phyloP scores from a whole-genome alignment of 2,888 invertebrate species.

The Acronicta aceris region DNA sequence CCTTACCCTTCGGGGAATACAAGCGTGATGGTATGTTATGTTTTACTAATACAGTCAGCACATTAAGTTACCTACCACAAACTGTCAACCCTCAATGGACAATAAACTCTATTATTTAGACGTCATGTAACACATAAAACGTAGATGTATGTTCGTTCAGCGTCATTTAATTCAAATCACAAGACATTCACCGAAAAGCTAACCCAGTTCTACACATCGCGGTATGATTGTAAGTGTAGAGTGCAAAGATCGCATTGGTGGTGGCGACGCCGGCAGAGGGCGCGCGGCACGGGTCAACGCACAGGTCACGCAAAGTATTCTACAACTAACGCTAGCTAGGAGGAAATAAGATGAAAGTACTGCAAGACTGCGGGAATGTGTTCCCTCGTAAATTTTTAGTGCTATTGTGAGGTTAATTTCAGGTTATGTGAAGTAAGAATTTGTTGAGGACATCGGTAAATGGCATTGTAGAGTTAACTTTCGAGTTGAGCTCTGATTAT shows the following conservation, averaged over 20 bases:
- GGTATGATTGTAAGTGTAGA: constrained; percentile 33
- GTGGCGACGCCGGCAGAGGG: constrained; percentile 52
- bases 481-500: no score
- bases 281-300: constrained; percentile 69
- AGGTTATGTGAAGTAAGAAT: constrained; percentile 6
- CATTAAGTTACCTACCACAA: no score
- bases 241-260: constrained; percentile 72
- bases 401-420: constrained; percentile 15
- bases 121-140: background rate
- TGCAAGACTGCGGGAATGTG: constrained; percentile 34
- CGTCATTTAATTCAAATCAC: background rate
- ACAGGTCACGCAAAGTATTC: constrained; percentile 67
- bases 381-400: constrained; percentile 29
- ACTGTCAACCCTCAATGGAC: no score
- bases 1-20: no score
- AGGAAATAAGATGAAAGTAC: constrained; percentile 50
- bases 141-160: background rate
- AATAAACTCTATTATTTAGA: no score
- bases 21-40: no score
- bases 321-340: constrained; percentile 25
- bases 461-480: background rate
- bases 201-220: constrained; percentile 9
- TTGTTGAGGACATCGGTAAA: background rate
- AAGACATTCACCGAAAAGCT: constrained; percentile 2
- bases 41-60: no score